A percentile compares a stretch with the other conserved stretches of the same genome.
Evolutionary conservation across 2,888 invertebrate species (phyloP).

Genomic region (Melipona beecheii): DNA sequence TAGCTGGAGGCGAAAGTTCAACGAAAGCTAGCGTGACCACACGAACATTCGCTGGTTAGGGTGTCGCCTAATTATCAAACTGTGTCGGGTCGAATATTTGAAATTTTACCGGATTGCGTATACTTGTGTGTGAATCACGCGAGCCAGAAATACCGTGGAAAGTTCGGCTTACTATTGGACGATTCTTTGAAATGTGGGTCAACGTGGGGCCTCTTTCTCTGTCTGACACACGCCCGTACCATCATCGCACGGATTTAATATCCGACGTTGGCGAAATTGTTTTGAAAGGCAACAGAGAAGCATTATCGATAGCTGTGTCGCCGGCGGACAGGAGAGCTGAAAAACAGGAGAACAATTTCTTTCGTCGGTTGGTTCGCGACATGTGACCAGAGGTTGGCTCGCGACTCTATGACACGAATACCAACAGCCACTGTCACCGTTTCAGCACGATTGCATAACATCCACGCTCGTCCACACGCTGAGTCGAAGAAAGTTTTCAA

Average conservation of each 20-base stretch:
- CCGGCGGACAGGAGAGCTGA: neutral
- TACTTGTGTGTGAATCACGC: constrained; percentile 57
- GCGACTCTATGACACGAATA: constrained; percentile 68
- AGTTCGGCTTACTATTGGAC: constrained; percentile 34
- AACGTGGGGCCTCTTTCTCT: neutral
- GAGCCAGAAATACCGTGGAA: constrained; percentile 62
- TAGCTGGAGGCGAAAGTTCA: constrained; percentile 45
- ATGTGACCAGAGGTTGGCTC: constrained; percentile 53
- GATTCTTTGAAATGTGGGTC: constrained; percentile 52
- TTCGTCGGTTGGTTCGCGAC: constrained; percentile 20
- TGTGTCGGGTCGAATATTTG: constrained; percentile 24
- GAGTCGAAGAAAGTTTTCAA: constrained; percentile 28
- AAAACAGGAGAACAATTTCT: constrained; percentile 11
- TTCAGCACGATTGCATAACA: constrained; percentile 64
- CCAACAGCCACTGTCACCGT: constrained; percentile 41
- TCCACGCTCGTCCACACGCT: constrained; percentile 6
- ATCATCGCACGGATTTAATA: neutral
- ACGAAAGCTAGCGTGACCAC: constrained; percentile 51
- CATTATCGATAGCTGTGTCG: constrained; percentile 15
- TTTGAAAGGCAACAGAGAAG: neutral
- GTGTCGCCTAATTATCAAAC: constrained; percentile 27
- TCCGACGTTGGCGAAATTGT: constrained; percentile 18
- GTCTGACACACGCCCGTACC: neutral
- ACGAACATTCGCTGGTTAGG: constrained; percentile 3
- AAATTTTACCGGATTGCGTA: constrained; percentile 27